Evolutionary conservation across 2,797 vertebrate genomes (phyloP), one percentile per base, ranked within the genome.

Genomic region (Podarcis lilfordi): DNA sequence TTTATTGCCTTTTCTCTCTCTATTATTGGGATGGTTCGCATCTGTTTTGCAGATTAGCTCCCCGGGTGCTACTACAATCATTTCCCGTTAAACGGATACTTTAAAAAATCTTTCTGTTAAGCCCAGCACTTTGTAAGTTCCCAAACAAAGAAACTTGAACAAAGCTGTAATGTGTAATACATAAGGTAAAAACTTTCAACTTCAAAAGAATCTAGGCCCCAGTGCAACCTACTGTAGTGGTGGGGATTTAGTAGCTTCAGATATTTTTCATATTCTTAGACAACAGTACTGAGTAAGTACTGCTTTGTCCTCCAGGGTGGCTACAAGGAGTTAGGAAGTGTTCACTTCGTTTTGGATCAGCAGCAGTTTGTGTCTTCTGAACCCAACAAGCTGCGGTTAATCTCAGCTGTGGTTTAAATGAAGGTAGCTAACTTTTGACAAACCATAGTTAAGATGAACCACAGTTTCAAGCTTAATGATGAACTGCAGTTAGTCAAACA

Each of bases 41-140:
- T 86, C 90, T 88, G 80, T 40, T 82, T 78, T 23, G 11, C 21
- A n/a, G 21, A 32, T 89, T 80, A 35, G 29, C 75, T 87, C 75
- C 25, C 9, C 11, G 40, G 21, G 55, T 45, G 71, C 66, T 61
- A 64, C 25, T 89, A 79, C 68, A 69, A 5, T 68, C 71, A 5
- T 71, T 71, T 75, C 66, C 35, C 64, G 40, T 79, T 21, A 69
- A 72, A 68, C 69, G 82, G 59, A 37, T 10, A 59, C 29, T 83
- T n/a, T 27, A 45, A 32, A 80, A 61, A 78, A 75, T 80, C 68
- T 75, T 87, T 90, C 69, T 61, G 79, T 85, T 69, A 50, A 59
- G 29, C 75, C 88, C 43, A 0, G 35, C 87, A 88, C 84, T 37
- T n/a, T n/a, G 2, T 71, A 80, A 85, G 77, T 87, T 80, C 59